phyloP scores from a whole-genome alignment of 2,888 invertebrate species.

The Ophioninae sp. region DNA sequence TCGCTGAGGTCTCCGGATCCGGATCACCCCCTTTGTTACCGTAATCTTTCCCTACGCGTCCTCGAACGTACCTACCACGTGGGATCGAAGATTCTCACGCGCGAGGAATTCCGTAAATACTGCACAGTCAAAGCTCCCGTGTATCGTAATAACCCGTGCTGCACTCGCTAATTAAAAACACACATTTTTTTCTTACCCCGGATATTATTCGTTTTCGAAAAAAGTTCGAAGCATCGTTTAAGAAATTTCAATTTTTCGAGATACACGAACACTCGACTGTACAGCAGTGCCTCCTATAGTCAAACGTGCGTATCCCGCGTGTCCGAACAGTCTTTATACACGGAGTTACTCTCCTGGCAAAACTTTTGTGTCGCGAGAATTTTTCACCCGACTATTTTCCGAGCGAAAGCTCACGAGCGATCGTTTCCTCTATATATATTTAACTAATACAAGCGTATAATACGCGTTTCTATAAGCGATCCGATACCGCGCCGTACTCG shows the following conservation, averaged over 20 bases:
- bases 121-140: constrained; percentile 14
- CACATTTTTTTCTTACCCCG: too few relatives aligned
- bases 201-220: too few relatives aligned
- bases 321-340: constrained; percentile 20
- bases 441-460: constrained; percentile 39
- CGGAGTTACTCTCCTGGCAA: constrained; percentile 36
- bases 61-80: not conserved
- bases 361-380: constrained; percentile 34
- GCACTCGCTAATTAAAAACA: too few relatives aligned
- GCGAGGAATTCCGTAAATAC: constrained; percentile 44
- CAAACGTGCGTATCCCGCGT: not conserved
- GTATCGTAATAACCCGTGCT: not conserved
- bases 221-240: too few relatives aligned
- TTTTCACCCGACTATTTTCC: constrained; percentile 33
- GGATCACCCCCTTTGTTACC: constrained; percentile 55
- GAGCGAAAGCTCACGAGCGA: constrained; percentile 48
- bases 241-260: not conserved
- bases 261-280: constrained; percentile 19
- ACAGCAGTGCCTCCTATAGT: not conserved
- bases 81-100: constrained; percentile 53
- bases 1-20: constrained; percentile 29
- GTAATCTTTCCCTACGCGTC: constrained; percentile 21
- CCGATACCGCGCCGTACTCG: constrained; percentile 44
- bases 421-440: constrained; percentile 35
- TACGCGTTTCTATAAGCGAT: constrained; percentile 42